Evolutionary conservation across 2,888 invertebrate species (phyloP), one percentile per base, ranked within the genome.

Genomic region (Clistopyga incitator): DNA sequence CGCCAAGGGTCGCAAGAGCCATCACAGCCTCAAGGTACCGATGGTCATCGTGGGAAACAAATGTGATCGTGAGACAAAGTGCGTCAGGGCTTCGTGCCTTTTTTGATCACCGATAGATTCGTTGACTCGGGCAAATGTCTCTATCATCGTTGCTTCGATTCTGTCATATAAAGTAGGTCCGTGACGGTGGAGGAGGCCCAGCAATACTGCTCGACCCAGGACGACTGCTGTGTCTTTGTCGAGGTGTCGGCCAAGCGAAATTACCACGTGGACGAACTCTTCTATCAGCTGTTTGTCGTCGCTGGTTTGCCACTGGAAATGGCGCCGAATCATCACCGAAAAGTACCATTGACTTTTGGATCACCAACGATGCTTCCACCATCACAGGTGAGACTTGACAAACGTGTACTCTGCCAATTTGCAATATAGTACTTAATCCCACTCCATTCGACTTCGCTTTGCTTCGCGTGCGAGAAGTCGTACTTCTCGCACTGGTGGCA

Each of bases 11-110:
- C 93, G 94, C 94, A 96, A 89, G 95, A 95, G 90, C 94, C 95
- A 77, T 95, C 92, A 88, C 87, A 90, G 88, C 84, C 87, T 91
- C 67, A 91, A 96, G 90, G 97, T 97, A 65, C 97, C 97, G 54
- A 97, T 98, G 96, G 96, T 98, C 72, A 95, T 98, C 83, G 97
- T 97, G 2, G 98, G 97, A 74, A 98, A 98, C 93, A 98, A 98
- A 94, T 96, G 96, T 93, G 98, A 98, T 94, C 95, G 95, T 89
- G 97, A 97, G 67, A 95, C 96, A 90, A 96, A 96, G 97, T 97
- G 92, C 93, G 95, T 93, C 81, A 84, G 81, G n/a, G 13, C 20
- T 20, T 64, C 85, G 15, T 10, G n/a, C 3, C 34, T 10, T 64
- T 18, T 38, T 13, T 59, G 34, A 18, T 42, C 2, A 25, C 10